Conservation (phyloP, 2,888 invertebrate species). For the Platypus cylindrus region DNA sequence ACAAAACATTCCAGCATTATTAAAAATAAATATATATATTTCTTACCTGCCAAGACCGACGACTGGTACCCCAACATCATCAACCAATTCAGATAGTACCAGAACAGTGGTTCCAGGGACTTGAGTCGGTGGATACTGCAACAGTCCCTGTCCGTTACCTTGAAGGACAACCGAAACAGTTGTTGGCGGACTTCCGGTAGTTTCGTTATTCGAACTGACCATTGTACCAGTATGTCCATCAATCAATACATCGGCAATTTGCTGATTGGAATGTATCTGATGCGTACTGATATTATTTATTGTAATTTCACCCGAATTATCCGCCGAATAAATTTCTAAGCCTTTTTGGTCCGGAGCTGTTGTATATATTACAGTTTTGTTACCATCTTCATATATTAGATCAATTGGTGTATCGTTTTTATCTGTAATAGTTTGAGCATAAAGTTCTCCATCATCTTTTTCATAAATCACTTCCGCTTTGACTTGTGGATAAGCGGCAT, state of each 20-base stretch:
- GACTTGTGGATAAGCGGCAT: slow-evolving; percentile 43
- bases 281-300: slow-evolving; percentile 35
- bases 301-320: slow-evolving; percentile 36
- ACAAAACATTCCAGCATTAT: no score
- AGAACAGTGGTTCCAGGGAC: slow-evolving; percentile 50
- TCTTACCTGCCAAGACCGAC: slow-evolving; percentile 34
- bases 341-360: slow-evolving; percentile 67
- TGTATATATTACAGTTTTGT: slow-evolving; percentile 73
- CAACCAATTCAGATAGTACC: slow-evolving; percentile 56
- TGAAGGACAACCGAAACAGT: slow-evolving; percentile 38
- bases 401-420: slow-evolving; percentile 66
- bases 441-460: slow-evolving; percentile 34
- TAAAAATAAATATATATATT: no score
- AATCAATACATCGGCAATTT: slow-evolving; percentile 42
- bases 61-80: slow-evolving; percentile 55
- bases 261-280: slow-evolving; percentile 32
- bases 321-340: slow-evolving; percentile 64
- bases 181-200: slow-evolving; percentile 34
- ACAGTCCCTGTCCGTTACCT: slow-evolving; percentile 39
- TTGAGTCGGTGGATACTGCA: slow-evolving; percentile 41
- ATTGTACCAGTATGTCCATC: slow-evolving; percentile 41
- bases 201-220: slow-evolving; percentile 38
- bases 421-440: slow-evolving; percentile 37
- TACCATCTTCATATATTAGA: slow-evolving; percentile 72
- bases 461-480: slow-evolving; percentile 40